A percentile compares a stretch with the other conserved stretches of the same genome.
These are phyloP conservation scores for Thomomys bottae DNA, from an alignment of 2,113 vertebrate species.

Conservation along the genomic window DNA sequence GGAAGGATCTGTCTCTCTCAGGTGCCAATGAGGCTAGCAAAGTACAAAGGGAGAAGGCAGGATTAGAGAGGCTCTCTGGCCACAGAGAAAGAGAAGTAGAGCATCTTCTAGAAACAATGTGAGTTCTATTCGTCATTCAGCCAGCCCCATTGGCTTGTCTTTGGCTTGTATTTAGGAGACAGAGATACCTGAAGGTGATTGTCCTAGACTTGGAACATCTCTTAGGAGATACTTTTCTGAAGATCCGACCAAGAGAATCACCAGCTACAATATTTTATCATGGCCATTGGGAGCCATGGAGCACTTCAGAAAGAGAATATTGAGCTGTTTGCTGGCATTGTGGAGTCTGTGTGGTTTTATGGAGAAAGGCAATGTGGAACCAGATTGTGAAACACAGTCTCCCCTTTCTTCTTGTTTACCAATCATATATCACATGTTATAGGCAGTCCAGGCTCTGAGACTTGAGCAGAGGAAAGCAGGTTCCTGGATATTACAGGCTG, in stretches of 20 bases:
- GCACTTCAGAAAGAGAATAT: background rate
- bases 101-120: background rate
- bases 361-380: background rate
- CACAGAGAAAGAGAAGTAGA: background rate
- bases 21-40: background rate
- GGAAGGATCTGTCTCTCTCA: background rate
- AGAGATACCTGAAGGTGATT: background rate
- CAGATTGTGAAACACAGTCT: background rate
- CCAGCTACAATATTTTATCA: background rate
- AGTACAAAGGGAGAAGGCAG: background rate
- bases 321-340: background rate
- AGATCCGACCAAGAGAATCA: background rate
- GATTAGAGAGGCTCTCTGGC: background rate
- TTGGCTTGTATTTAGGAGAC: background rate
- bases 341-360: background rate
- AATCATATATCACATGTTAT: background rate
- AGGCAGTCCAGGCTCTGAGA: background rate
- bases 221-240: background rate
- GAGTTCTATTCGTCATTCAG: background rate
- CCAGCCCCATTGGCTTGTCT: no score
- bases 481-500: background rate
- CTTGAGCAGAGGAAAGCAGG: background rate
- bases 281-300: background rate
- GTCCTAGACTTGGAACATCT: background rate
- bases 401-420: constrained; percentile 31